Conservation (phyloP, 1,140 invertebrate species). For the Sarcophaga bullata region DNA sequence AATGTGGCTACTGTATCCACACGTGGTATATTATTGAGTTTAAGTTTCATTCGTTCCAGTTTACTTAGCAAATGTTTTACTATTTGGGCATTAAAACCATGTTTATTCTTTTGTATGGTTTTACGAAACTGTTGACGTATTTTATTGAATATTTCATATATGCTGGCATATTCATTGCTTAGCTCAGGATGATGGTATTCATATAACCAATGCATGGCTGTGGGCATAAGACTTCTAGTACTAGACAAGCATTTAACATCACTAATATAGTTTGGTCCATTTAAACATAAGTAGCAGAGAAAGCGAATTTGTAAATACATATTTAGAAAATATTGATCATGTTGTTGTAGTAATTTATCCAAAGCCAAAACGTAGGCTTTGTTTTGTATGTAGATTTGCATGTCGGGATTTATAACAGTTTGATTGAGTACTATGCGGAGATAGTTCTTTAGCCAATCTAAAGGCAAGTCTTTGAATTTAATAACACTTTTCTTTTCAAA, state of each 20-base stretch:
- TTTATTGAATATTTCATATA: slow-evolving; percentile 22
- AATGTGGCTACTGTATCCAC: background rate
- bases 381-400: slow-evolving; percentile 50
- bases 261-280: slow-evolving; percentile 41
- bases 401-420: background rate
- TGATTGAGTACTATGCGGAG: background rate
- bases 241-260: slow-evolving; percentile 48
- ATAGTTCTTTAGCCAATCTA: slow-evolving; percentile 29
- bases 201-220: slow-evolving; percentile 51
- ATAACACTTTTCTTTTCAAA: background rate
- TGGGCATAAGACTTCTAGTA: slow-evolving; percentile 49
- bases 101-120: slow-evolving; percentile 19
- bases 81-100: background rate
- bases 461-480: slow-evolving; percentile 8
- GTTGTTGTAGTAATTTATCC: slow-evolving; percentile 37
- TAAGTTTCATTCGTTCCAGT: slow-evolving; percentile 45
- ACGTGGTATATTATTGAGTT: slow-evolving; percentile 56
- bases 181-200: slow-evolving; percentile 42
- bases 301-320: slow-evolving; percentile 57
- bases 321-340: slow-evolving; percentile 46
- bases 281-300: slow-evolving; percentile 42
- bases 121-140: slow-evolving; percentile 22
- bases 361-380: slow-evolving; percentile 39
- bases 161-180: background rate
- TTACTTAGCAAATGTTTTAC: slow-evolving; percentile 43